Evolutionary conservation across 2,888 invertebrate genomes (phyloP).

Genomic region (Ischnura elegans): DNA sequence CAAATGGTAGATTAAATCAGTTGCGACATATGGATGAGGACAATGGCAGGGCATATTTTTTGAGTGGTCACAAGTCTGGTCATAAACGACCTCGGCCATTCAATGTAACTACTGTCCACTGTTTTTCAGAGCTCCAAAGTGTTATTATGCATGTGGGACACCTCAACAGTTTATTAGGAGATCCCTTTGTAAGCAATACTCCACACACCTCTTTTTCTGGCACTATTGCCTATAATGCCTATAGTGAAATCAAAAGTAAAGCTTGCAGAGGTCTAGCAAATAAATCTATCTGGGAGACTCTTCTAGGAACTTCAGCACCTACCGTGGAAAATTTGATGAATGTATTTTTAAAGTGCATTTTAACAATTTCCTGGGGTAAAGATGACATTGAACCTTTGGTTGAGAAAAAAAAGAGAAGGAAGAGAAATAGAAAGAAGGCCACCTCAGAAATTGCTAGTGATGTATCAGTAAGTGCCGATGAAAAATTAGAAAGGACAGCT

Average conservation of each 20-base stretch:
- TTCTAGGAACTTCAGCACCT: constrained; percentile 71
- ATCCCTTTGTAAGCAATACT: constrained; percentile 81
- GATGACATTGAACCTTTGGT: constrained; percentile 68
- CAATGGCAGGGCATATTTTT: not conserved
- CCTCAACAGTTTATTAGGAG: constrained; percentile 84
- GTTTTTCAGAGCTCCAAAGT: constrained; percentile 85
- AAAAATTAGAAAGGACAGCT: constrained; percentile 68
- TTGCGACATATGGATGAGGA: constrained; percentile 43
- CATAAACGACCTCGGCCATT: not conserved
- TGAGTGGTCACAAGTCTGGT: not conserved
- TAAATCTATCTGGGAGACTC: constrained; percentile 75
- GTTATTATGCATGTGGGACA: constrained; percentile 81
- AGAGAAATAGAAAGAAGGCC: constrained; percentile 73
- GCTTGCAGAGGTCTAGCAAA: constrained; percentile 80
- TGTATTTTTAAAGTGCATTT: constrained; percentile 70
- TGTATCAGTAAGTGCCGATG: constrained; percentile 69
- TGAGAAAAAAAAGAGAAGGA: constrained; percentile 71
- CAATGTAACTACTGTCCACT: constrained; percentile 79
- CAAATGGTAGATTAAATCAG: not conserved
- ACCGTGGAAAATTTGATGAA: constrained; percentile 27
- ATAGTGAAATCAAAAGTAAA: constrained; percentile 82
- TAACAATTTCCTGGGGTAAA: constrained; percentile 55
- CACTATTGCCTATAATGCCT: constrained; percentile 87
- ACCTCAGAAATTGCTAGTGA: constrained; percentile 60
- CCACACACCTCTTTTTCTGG: constrained; percentile 86